Percentiles rank a stretch among this genome's conserved stretches.
Evolutionary conservation across 2,113 vertebrate species (phyloP).

Genomic region (Leptocoma aspasia): DNA sequence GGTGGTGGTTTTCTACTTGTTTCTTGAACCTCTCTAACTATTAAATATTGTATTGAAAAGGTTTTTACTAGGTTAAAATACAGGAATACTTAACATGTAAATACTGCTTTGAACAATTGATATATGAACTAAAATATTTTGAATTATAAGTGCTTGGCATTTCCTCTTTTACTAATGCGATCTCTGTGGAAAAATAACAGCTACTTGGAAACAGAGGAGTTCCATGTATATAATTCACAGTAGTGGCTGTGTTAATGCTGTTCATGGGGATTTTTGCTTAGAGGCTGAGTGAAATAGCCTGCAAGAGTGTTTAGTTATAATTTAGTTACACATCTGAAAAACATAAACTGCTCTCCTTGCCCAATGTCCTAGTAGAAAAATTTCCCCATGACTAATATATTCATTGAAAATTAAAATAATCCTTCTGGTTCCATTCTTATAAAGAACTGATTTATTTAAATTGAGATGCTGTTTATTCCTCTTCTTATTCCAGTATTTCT

Average conservation of each 20-base stretch:
- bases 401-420: background rate
- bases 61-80: background rate
- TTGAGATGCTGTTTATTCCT: background rate
- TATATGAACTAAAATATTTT: background rate
- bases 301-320: background rate
- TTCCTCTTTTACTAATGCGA: background rate
- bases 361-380: background rate
- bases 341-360: background rate
- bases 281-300: background rate
- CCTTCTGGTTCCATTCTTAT: background rate
- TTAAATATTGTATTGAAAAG: background rate
- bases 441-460: background rate
- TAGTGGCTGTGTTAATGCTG: background rate
- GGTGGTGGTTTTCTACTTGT: background rate
- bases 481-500: background rate
- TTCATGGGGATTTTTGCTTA: conserved; percentile 4
- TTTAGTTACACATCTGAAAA: background rate
- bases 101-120: background rate
- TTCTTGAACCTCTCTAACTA: background rate
- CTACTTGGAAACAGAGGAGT: background rate
- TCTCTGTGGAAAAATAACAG: background rate
- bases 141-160: background rate
- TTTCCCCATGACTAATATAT: background rate
- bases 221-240: background rate
- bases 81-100: background rate